Evolutionary conservation across 2,113 vertebrate species (phyloP), one percentile per base, ranked within the genome.

Genomic region (Motacilla alba): DNA sequence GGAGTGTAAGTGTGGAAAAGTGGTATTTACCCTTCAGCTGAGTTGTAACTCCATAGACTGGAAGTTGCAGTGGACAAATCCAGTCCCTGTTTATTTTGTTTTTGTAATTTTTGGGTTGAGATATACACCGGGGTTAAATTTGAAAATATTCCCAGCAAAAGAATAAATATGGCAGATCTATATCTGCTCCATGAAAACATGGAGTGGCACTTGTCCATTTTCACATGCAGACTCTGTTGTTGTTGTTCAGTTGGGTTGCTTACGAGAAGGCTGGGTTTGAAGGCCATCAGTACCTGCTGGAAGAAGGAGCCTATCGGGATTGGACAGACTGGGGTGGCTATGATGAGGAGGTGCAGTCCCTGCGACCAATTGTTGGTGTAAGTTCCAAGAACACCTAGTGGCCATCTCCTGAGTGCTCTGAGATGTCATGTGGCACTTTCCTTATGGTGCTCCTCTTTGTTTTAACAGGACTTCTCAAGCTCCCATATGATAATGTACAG

Each of bases 261-360:
- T 99, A 99, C n/a, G 98, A 98, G 68, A 98, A 99, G 82, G 96
- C 98, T 33, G 97, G 98, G n/a, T 99, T 99, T 83, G 98, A 98
- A 89, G 99, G 99, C 21, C 99, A 98, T 87, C 99, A 99, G 96
- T 99, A 99, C 96, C 91, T 99, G 93, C 97, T 99, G 91, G 99
- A 99, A 96, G 99, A 99, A 97, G 99, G 99, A 69, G 98, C 98
- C 6, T 99, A 99, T 82, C 97, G 91, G 76, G 97, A 99, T 55
- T 99, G 98, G 98, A 98, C 86, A 13, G 98, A 99, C n/a, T 99
- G 99, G 99, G 99, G 98, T 30, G 99, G 98, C 50, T 97, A 96
- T 28, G 94, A 96, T 56, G 97, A 98, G 28, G 89, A 97, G 13
- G 69, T 99, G 52, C 97, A 98, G 87, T 99, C 99, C 2, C 97